Evolutionary conservation across 2,888 invertebrate genomes (phyloP).

Genomic region (Geophilus truncorum): DNA sequence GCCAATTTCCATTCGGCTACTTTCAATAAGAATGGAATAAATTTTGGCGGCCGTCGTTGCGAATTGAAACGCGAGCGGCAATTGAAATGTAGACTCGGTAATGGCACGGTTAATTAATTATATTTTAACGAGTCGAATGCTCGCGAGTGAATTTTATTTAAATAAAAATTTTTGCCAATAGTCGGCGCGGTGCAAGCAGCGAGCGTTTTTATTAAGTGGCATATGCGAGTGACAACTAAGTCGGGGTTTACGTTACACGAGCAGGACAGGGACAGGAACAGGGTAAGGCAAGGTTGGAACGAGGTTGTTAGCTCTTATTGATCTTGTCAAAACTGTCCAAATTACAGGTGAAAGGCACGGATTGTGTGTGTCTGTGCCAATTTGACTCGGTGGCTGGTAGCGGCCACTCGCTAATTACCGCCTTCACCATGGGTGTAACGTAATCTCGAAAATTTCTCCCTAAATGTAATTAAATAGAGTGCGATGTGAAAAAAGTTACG

Average conservation of each 20-base stretch:
- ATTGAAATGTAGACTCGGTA: background rate
- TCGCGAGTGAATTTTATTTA: background rate
- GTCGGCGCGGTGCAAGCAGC: background rate
- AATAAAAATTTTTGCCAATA: background rate
- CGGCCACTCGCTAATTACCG: slow-evolving; percentile 5
- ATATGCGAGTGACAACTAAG: no score
- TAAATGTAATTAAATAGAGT: slow-evolving; percentile 17
- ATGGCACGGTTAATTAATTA: background rate
- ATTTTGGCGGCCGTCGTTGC: background rate
- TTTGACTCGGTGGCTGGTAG: background rate
- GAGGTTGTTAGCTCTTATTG: slow-evolving; percentile 27
- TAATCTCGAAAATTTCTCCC: background rate
- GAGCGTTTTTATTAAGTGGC: background rate
- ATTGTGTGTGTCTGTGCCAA: slow-evolving; percentile 14
- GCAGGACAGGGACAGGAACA: background rate
- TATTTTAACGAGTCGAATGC: background rate
- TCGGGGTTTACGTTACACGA: background rate
- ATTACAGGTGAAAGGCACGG: slow-evolving; percentile 27
- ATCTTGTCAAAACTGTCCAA: slow-evolving; percentile 25
- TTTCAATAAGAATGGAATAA: background rate
- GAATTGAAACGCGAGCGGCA: no score
- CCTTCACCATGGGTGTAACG: background rate
- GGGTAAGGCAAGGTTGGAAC: background rate
- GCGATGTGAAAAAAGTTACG: background rate
- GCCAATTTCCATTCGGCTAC: background rate